Evolutionary conservation across 2,113 vertebrate species (phyloP), one percentile per base, ranked within the genome.

Genomic region (Corythaixoides concolor): DNA sequence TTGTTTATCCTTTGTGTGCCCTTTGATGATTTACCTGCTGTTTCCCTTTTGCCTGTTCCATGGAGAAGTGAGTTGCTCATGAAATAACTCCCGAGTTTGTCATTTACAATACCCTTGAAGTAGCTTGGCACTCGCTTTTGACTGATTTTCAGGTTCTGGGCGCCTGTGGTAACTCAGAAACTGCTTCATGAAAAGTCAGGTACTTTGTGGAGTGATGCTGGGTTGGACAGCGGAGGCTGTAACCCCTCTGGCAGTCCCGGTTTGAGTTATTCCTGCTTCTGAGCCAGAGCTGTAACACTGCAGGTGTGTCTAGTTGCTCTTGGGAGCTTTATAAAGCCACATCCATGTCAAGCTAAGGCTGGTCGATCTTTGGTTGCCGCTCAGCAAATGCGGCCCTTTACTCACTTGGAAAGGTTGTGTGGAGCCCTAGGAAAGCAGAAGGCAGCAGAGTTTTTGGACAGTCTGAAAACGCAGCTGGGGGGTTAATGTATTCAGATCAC

Each of bases 1-100:
- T 39, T 74, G 80, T 90, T 93, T 94, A 60, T 83, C 63, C 67
- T 83, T 56, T 43, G 33, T 75, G 83, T 96, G 59, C 60, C 59
- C 68, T 92, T 93, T 88, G 88, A 45, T 47, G 50, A 60, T 77
- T 85, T 86, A 63, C 52, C n/a, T 3, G 13, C 58, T 81, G 24
- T 60, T 92, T 92, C 47, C 76, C 55, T 92, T 90, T 62, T 32
- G 59, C 59, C 20, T 63, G 26, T 43, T 78, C 76, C 47, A 9
- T 26, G 27, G 55, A 63, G 83, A 52, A 55, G 7, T 4, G 17
- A 88, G 26, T 80, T 91, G 55, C 72, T 95, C 41, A 30, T 83
- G 59, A 69, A 85, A 33, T 82, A 77, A 41, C 55, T 88, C n/a
- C 90, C 1, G 22, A 58, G 50, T 43, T 55, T 72, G 41, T 62